phyloP scores from a whole-genome alignment of 2,113 vertebrate genomes.

The Sclerurus mexicanus region DNA sequence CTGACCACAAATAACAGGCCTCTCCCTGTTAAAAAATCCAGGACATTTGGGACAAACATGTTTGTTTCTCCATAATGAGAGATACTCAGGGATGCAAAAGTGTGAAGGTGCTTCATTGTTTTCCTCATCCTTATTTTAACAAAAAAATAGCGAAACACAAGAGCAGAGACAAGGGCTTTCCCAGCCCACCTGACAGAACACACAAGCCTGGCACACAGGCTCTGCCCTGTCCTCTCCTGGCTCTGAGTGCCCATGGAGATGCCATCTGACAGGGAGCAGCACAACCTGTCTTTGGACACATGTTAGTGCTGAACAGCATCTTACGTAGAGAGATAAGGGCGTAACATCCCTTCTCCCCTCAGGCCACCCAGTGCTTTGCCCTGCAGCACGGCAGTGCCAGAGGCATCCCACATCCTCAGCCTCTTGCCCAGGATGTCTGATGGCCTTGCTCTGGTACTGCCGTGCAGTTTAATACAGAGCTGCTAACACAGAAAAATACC shows the following conservation, averaged over 20 bases:
- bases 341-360: background rate
- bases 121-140: background rate
- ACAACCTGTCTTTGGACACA: background rate
- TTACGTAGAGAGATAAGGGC: background rate
- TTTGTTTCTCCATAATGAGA: background rate
- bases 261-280: background rate
- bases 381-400: accelerated
- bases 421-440: background rate
- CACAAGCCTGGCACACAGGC: accelerated
- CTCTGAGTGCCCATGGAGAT: accelerated
- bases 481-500: background rate
- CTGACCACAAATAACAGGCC: background rate
- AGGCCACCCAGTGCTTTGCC: background rate
- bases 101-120: background rate
- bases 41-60: background rate
- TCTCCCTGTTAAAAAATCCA: background rate
- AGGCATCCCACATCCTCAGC: background rate
- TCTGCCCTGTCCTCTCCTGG: background rate
- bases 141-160: background rate
- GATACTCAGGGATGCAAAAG: background rate
- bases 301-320: background rate
- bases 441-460: background rate
- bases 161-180: background rate
- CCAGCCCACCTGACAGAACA: accelerated
- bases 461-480: background rate